phyloP scores from a whole-genome alignment of 30 jellyfish, hydroid and myxozoan genomes.

The Sanderia malayensis region DNA sequence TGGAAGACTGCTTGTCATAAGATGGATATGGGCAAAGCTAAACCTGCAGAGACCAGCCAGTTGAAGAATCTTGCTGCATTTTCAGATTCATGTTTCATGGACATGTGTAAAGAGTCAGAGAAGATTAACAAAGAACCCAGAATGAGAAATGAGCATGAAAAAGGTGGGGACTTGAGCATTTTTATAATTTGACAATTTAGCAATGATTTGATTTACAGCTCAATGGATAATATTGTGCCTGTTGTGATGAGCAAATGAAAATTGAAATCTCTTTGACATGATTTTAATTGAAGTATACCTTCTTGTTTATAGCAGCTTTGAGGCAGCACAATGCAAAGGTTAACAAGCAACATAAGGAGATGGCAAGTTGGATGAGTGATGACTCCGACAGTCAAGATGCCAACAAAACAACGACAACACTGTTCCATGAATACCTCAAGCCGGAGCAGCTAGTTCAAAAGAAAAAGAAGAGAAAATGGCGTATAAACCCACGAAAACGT shows the following conservation, averaged over 20 bases:
- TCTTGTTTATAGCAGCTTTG: not conserved
- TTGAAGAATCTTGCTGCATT: not conserved
- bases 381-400: constrained; percentile 13
- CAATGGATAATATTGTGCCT: not conserved
- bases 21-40: constrained; percentile 8
- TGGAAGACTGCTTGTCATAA: constrained; percentile 13
- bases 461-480: not conserved
- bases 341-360: constrained; percentile 4
- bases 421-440: constrained; percentile 3
- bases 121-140: not conserved
- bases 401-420: not conserved
- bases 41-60: not conserved
- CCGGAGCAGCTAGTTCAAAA: not conserved
- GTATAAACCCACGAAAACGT: not conserved
- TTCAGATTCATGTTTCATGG: not conserved
- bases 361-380: not conserved
- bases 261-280: no score
- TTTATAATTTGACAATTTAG: no score
- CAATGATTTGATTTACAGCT: not conserved
- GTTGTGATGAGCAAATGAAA: not conserved
- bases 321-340: not conserved
- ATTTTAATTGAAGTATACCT: no score
- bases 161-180: not conserved
- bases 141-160: not conserved
- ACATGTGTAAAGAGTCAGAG: not conserved